Evolutionary conservation across 1,140 invertebrate species (phyloP), one percentile per base, ranked within the genome.

Genomic region (Diuraphis noxia): DNA sequence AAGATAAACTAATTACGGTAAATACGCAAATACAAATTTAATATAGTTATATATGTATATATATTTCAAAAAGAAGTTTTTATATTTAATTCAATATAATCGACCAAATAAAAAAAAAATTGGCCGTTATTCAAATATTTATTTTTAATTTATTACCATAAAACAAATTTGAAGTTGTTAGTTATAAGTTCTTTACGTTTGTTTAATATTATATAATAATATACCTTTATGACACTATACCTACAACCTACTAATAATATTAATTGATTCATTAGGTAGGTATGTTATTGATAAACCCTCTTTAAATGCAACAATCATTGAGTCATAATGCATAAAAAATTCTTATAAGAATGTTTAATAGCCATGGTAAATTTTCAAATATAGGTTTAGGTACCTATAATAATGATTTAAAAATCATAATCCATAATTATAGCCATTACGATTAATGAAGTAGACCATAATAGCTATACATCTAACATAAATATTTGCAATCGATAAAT

Each of bases 81-180:
- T 84, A 3, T 84, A 46, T 34, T 84, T 34, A 84, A 84, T 46
- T 43, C 5, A 34, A 21, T 21, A 10, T 82, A 40, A 34, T 43
- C 40, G 30, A 34, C 79, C n/a, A n/a, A n/a, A n/a, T 43, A 43
- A 84, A 10, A 84, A 84, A 84, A 84, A 84, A 43, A 43, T n/a
- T 84, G 10, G 17, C 25, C 8, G 6, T 84, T 43, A 8, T 34
- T 84, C 36, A 40, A 81, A 43, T 84, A 84, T 84, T 84, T 84
- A 41, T 85, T 85, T 82, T 85, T 34, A 43, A 85, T 85, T 49
- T 85, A 49, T 49, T 85, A 34, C n/a, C 19, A 43, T 84, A 49
- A 49, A 46, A 85, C 30, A 2, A 36, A 81, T 36, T 81, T 81
- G 21, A 81, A 81, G 21, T 38, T 36, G 77, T 79, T 36, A 79